Percentiles rank a stretch among this genome's conserved stretches.
Conservation (phyloP, 1,140 invertebrate genomes). For the Goniozus legneri region DNA sequence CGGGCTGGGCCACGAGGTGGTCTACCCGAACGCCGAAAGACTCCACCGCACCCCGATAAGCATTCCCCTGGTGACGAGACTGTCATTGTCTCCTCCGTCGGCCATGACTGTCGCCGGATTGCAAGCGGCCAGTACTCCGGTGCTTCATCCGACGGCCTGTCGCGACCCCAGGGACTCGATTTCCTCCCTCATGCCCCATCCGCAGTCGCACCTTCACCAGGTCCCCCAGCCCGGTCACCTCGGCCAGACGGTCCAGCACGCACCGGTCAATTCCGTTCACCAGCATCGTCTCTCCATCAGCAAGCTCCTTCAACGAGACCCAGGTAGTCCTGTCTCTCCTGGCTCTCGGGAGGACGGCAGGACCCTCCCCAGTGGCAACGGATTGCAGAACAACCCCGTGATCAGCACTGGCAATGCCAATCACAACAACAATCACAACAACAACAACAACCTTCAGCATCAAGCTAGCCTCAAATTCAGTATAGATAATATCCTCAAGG, state of each 20-base stretch:
- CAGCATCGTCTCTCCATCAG: slow-evolving; percentile 41
- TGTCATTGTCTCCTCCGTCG: slow-evolving; percentile 47
- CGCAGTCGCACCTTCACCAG: slow-evolving; percentile 18
- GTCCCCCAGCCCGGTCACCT: slow-evolving; percentile 27
- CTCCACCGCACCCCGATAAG: slow-evolving; percentile 40
- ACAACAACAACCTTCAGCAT: slow-evolving; percentile 57
- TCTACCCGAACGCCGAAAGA: slow-evolving; percentile 38
- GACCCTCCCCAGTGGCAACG: slow-evolving; percentile 17
- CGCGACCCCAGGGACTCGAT: slow-evolving; percentile 38
- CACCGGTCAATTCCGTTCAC: slow-evolving; percentile 30
- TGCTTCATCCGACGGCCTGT: slow-evolving; percentile 37
- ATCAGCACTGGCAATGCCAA: slow-evolving; percentile 22
- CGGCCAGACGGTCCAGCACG: slow-evolving; percentile 33
- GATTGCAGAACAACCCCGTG: slow-evolving; percentile 20
- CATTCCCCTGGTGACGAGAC: slow-evolving; percentile 42
- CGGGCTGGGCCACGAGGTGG: slow-evolving; percentile 32
- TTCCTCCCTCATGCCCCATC: slow-evolving; percentile 31
- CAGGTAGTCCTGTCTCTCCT: slow-evolving; percentile 31
- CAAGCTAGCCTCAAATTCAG: slow-evolving; percentile 79
- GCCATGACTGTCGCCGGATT: slow-evolving; percentile 39
- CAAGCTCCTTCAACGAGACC: slow-evolving; percentile 40
- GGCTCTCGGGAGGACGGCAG: slow-evolving; percentile 27
- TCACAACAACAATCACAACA: slow-evolving; percentile 37
- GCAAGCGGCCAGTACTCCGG: slow-evolving; percentile 31
- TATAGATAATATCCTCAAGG: slow-evolving; percentile 89